Conservation (phyloP, 2,888 invertebrate species). For the Lamellibrachia columna region DNA sequence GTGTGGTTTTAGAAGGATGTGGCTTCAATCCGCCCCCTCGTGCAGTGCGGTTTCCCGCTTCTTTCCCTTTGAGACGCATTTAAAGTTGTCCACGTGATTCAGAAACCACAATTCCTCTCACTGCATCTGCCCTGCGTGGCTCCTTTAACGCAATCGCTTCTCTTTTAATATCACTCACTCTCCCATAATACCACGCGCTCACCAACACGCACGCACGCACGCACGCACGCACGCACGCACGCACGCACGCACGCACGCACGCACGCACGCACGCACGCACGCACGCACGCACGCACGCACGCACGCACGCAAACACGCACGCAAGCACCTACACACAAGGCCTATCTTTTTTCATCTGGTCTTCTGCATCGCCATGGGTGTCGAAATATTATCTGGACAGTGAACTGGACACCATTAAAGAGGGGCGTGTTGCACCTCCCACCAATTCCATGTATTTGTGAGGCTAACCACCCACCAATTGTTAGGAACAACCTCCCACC, state of each 20-base stretch:
- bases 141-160: background rate
- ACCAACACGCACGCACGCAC: background rate
- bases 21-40: background rate
- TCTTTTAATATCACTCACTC: background rate
- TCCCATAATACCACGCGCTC: no score
- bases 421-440: no score
- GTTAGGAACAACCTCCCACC: no score
- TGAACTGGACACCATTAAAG: no score
- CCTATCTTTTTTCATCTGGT: background rate
- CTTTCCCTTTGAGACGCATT: background rate
- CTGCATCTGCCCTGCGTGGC: background rate
- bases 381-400: no score
- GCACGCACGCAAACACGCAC: background rate
- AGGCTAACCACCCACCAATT: no score
- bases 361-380: no score
- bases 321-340: background rate
- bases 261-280: background rate
- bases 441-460: no score
- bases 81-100: background rate
- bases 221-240: background rate
- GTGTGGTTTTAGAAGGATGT: background rate
- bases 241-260: background rate
- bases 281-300: background rate
- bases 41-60: background rate
- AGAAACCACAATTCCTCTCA: background rate